Conservation (phyloP, 2,888 invertebrate species). For the Platycheirus albimanus region DNA sequence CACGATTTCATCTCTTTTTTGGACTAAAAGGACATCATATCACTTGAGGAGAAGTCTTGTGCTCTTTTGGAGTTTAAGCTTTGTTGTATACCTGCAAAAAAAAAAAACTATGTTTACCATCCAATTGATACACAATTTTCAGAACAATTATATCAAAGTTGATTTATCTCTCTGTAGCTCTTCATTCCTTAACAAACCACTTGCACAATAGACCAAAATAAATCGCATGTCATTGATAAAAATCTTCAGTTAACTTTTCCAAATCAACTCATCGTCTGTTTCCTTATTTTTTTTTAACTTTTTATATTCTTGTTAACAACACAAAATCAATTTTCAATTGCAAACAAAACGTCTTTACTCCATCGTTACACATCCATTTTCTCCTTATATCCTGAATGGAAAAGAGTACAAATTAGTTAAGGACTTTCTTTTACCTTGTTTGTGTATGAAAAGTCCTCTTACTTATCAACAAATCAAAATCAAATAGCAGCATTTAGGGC, state of each 20-base stretch:
- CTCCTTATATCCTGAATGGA: slow-evolving; percentile 11
- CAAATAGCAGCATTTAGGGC: slow-evolving; percentile 69
- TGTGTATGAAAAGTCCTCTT: slow-evolving; percentile 46
- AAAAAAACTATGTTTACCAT: no score
- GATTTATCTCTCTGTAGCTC: no score
- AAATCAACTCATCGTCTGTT: slow-evolving; percentile 45
- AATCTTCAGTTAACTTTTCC: slow-evolving; percentile 41
- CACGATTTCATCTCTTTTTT: no score
- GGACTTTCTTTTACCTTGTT: slow-evolving; percentile 62
- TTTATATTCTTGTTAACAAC: slow-evolving; percentile 59
- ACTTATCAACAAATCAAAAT: slow-evolving; percentile 73
- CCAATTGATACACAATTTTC: no score
- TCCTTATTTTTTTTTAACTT: slow-evolving; percentile 22
- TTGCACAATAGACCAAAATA: slow-evolving; percentile 21
- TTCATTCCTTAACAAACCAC: neutral
- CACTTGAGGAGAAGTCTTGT: no score
- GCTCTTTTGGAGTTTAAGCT: no score
- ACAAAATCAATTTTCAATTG: slow-evolving; percentile 60
- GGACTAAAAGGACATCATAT: no score
- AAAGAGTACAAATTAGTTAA: slow-evolving; percentile 65
- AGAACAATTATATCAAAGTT: no score
- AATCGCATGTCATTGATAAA: slow-evolving; percentile 36
- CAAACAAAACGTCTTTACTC: slow-evolving; percentile 56
- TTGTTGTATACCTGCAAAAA: no score
- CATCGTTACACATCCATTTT: slow-evolving; percentile 54